Evolutionary conservation across 2,888 invertebrate genomes (phyloP).

Genomic region (Apocheima hispidaria): DNA sequence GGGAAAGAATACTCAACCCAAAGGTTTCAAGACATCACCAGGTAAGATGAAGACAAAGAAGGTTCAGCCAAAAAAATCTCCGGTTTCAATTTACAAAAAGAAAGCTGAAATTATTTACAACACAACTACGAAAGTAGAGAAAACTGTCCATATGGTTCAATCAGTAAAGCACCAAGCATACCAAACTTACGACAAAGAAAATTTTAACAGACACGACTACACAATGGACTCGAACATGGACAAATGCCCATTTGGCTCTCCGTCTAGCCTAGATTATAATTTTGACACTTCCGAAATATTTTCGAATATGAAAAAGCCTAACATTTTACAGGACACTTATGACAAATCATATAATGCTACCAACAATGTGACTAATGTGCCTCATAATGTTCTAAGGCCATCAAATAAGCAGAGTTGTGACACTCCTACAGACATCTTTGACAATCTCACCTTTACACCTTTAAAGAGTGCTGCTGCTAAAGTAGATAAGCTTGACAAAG

Average conservation of each 20-base stretch:
- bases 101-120: constrained; percentile 69
- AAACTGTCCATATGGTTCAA: constrained; percentile 61
- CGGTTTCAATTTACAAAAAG: constrained; percentile 71
- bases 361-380: constrained; percentile 45
- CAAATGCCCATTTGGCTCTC: constrained; percentile 76
- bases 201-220: constrained; percentile 57
- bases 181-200: constrained; percentile 65
- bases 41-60: constrained; percentile 74
- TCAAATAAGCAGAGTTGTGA: constrained; percentile 64
- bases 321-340: constrained; percentile 68
- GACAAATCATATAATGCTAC: constrained; percentile 60
- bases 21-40: constrained; percentile 71
- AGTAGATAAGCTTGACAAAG: constrained; percentile 69
- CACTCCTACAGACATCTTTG: constrained; percentile 68
- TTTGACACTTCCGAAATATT: constrained; percentile 79
- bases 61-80: constrained; percentile 66
- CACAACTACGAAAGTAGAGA: constrained; percentile 60
- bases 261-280: constrained; percentile 63
- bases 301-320: constrained; percentile 64
- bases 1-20: constrained; percentile 60
- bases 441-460: constrained; percentile 77
- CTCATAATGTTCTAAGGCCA: constrained; percentile 65
- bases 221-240: constrained; percentile 53
- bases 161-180: constrained; percentile 58
- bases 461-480: constrained; percentile 61